Base-by-base conservation (phyloP, 2,888 invertebrate genomes). In the Chrysina gloriosa region DNA sequence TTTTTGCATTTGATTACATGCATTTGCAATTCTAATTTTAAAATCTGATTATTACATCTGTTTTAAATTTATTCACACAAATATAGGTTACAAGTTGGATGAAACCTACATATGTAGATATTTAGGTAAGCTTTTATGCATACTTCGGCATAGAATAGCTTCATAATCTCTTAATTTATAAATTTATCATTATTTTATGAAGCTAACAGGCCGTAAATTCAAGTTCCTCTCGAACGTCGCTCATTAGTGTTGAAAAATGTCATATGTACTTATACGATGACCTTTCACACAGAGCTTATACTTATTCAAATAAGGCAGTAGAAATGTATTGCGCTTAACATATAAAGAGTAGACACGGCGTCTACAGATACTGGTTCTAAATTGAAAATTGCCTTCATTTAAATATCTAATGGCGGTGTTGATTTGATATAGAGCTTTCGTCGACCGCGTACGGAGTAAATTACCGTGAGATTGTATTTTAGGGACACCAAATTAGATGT, bases 311-410 rank as follows among this genome's bases (percentile, higher is more conserved):
- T 36, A 36, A 36, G 36, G 36, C 36, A 36, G 36, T 36, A 4
- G 36, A 36, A n/a, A 36, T 14, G n/a, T 36, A 36, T 36, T 3
- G 36, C n/a, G 14, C 36, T 36, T 36, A 45, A 21, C 45, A 50
- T 23, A 27, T 1, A 34, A 27, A 23, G 3, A 9, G 4, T 9
- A 50, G 50, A 50, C 27, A 27, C 11, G 25, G n/a, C 11, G 50
- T 50, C 50, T 50, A 27, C 11, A 27, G 14, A 23, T 50, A 27
- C 27, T 50, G 50, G 27, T 2, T 23, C 25, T 50, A 50, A 25
- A 27, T 27, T 50, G 11, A n/a, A 50, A 50, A 50, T 27, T 27
- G 50, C 27, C 25, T 23, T 50, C 50, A 50, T 50, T 50, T 50
- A 50, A 27, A 50, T 50, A 25, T n/a, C 19, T 47, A 47, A 47